Evolutionary conservation across 2,797 vertebrate genomes (phyloP).

Genomic region (Stomatorhinus walkeri): DNA sequence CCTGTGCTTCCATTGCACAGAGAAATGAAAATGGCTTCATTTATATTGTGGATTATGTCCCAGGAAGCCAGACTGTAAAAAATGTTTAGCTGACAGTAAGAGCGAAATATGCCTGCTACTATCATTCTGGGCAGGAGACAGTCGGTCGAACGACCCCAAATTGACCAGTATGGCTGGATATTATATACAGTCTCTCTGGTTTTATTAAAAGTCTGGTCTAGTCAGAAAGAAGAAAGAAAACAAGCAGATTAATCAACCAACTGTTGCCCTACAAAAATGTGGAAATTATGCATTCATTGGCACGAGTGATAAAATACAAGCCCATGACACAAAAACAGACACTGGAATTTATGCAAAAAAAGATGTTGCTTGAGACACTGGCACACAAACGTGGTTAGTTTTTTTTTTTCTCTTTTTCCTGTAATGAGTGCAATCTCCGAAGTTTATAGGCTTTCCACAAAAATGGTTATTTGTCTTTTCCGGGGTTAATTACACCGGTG

Average conservation of each 20-base stretch:
- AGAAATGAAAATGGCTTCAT: background rate
- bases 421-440: background rate
- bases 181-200: background rate
- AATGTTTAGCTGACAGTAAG: background rate
- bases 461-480: background rate
- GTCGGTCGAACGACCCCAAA: background rate
- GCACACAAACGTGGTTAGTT: background rate
- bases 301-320: background rate
- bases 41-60: background rate
- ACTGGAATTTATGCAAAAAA: background rate
- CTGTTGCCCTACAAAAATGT: constrained; percentile 3
- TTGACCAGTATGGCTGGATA: background rate
- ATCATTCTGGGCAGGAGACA: background rate
- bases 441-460: background rate
- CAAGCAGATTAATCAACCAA: background rate
- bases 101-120: background rate
- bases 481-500: background rate
- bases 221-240: background rate
- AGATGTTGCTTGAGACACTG: background rate
- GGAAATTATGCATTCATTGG: constrained; percentile 4
- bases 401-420: background rate
- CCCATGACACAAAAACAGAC: background rate
- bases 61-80: background rate
- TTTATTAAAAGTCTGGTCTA: background rate
- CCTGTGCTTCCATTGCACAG: background rate